phyloP scores from a whole-genome alignment of 2,888 invertebrate species.

The Podabrus alpinus region DNA sequence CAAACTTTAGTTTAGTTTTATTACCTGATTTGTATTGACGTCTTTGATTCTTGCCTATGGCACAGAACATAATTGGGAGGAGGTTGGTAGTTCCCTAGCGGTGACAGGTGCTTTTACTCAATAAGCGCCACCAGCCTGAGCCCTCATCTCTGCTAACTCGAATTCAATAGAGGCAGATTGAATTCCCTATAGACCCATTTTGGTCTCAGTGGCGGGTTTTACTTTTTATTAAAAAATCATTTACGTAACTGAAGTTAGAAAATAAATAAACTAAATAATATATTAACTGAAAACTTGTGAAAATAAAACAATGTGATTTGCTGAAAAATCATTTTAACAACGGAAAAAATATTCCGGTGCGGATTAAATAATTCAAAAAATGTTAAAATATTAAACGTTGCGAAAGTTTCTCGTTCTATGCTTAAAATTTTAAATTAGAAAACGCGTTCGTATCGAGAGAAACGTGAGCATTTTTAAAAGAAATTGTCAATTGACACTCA shows the following conservation, averaged over 20 bases:
- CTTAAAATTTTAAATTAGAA: not conserved
- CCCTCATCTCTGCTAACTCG: constrained; percentile 36
- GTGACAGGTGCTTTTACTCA: constrained; percentile 37
- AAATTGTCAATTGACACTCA: not conserved
- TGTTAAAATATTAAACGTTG: not conserved
- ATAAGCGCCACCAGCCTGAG: constrained; percentile 36
- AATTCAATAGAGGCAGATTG: constrained; percentile 38
- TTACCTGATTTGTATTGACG: constrained; percentile 11
- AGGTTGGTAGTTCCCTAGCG: constrained; percentile 31
- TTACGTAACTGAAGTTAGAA: constrained; percentile 1
- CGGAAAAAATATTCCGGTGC: not conserved
- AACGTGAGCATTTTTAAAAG: not conserved
- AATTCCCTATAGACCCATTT: constrained; percentile 27
- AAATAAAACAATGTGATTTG: not conserved
- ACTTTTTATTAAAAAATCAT: constrained; percentile 17
- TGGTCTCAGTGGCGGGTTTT: constrained; percentile 14
- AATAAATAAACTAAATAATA: not conserved
- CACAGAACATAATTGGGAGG: constrained; percentile 24
- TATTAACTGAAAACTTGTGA: not conserved
- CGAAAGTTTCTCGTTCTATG: not conserved
- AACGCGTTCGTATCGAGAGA: not conserved
- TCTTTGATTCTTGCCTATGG: constrained; percentile 7
- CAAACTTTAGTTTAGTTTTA: not conserved
- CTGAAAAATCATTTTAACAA: not conserved
- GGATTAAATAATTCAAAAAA: not conserved